Evolutionary conservation across 2,797 vertebrate species (phyloP), one percentile per base, ranked within the genome.

Genomic region (Sciaenops ocellatus): DNA sequence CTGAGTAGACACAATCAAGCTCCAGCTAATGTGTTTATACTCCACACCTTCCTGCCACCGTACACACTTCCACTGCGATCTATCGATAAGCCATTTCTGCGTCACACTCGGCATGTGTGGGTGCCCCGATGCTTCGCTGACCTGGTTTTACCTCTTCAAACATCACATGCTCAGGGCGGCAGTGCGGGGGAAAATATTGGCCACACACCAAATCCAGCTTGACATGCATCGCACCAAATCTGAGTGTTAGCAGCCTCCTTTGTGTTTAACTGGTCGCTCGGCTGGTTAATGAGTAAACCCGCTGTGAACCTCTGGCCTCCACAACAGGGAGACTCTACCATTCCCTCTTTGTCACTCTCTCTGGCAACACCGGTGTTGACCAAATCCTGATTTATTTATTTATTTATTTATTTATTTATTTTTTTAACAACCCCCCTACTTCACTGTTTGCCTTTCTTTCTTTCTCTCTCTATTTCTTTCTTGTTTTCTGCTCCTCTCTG

Each of bases 261-360:
- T 85, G 82, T 88, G 66, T 85, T 54, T 5, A 79, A 79, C 55
- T 70, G 79, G 74, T 80, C 42, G 18, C 48, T 62, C 28, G 46
- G 61, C 81, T 79, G 82, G 73, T 85, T 92, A 86, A 90, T 89
- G 80, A 87, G 73, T 91, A 70, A 88, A 20, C 85, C 79, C 1
- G 46, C 78, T 82, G 76, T 54, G 82, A 85, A 80, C 50, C 74
- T 83, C 72, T 71, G 56, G 67, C 62, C 76, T 83, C 66, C 51
- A 26, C 66, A 54, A 50, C 68, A 81, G 47, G 26, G 62, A 22
- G 28, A 55, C 75, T 78, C 24, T 71, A 68, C 62, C 47, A 71
- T 55, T 61, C 8, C 47, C 41, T 67, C n/a, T 60, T 74, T 87
- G 78, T 74, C 73, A 73, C 41, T 42, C 60, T 69, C 66, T 67